These are phyloP conservation scores for Platalea minor DNA, from an alignment of 2,797 vertebrate genomes.

Conservation along the genomic window DNA sequence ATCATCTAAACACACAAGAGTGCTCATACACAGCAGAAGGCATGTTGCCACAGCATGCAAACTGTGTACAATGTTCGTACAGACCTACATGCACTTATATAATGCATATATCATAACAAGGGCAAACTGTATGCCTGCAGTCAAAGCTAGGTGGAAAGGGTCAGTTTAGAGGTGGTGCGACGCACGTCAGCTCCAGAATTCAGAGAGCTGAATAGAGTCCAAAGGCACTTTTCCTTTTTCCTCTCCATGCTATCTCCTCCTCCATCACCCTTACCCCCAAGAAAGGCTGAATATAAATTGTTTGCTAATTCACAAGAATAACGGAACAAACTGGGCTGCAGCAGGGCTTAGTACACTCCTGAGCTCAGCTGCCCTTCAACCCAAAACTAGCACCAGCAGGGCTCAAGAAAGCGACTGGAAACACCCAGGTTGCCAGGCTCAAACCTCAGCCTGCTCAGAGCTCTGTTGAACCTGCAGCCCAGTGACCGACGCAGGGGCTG, in stretches of 20 bases:
- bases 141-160: neutral
- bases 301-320: constrained; percentile 12
- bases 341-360: neutral
- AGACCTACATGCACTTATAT: neutral
- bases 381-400: neutral
- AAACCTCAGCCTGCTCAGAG: neutral
- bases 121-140: neutral
- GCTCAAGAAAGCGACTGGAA: neutral
- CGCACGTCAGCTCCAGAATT: neutral
- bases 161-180: neutral
- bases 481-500: rapidly evolving
- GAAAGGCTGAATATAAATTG: neutral
- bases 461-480: neutral
- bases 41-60: neutral
- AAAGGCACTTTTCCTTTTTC: neutral
- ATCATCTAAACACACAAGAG: neutral
- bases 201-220: neutral
- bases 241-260: neutral
- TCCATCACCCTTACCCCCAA: rapidly evolving
- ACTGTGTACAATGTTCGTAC: no score
- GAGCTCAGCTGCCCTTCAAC: neutral
- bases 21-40: neutral
- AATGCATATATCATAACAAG: neutral
- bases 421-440: neutral
- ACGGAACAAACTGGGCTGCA: neutral